phyloP scores from a whole-genome alignment of 2,113 vertebrate species.

The Peromyscus californicus region DNA sequence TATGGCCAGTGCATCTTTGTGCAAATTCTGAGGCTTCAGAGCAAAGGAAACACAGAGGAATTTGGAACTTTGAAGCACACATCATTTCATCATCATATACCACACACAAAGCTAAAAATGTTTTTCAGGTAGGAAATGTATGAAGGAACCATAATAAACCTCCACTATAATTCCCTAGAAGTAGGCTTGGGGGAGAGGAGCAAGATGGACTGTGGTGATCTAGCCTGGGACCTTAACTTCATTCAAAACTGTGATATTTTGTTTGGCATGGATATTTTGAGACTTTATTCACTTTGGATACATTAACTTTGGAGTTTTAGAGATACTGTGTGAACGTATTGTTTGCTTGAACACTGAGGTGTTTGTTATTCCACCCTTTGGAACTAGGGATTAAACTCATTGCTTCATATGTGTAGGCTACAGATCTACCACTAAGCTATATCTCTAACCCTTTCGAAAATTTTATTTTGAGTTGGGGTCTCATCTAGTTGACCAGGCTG shows the following conservation, averaged over 20 bases:
- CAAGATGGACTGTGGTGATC: neutral
- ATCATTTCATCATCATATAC: neutral
- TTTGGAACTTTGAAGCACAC: neutral
- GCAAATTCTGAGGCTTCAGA: neutral
- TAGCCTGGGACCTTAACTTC: neutral
- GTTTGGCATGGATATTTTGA: neutral
- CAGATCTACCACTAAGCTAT: neutral
- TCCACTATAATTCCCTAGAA: neutral
- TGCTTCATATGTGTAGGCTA: neutral
- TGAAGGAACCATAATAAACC: neutral
- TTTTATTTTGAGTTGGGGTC: neutral
- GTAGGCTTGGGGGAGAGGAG: too few relatives aligned
- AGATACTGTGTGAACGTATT: neutral
- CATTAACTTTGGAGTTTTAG: neutral
- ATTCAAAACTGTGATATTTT: conserved; percentile 11
- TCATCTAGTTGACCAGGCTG: neutral
- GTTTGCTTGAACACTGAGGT: neutral
- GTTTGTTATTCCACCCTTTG: too few relatives aligned
- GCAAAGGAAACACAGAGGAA: neutral
- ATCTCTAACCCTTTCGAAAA: neutral
- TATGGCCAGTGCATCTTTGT: neutral
- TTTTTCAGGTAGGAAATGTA: neutral
- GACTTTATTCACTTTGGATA: neutral
- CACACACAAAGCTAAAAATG: neutral
- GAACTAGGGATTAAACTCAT: neutral